Conservation (phyloP, 2,113 vertebrate genomes). For the Cebus imitator region DNA sequence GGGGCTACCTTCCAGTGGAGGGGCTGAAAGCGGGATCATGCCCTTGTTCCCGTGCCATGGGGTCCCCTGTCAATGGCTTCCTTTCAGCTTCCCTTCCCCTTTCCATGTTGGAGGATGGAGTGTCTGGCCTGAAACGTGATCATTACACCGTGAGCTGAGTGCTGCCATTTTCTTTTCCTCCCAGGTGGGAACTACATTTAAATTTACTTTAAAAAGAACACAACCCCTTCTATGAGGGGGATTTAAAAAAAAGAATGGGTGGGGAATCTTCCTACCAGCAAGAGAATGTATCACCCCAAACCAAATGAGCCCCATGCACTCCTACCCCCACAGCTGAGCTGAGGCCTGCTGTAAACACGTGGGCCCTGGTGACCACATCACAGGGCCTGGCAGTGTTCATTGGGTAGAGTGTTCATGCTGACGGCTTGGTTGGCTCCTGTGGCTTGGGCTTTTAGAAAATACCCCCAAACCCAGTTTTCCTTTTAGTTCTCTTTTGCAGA, state of each 20-base stretch:
- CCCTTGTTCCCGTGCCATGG: accelerated
- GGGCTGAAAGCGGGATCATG: not conserved
- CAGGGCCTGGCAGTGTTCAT: not conserved
- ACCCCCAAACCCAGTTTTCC: not conserved
- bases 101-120: not conserved
- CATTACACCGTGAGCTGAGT: not conserved
- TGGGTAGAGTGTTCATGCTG: not conserved
- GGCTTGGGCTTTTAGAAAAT: not conserved
- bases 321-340: not conserved
- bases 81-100: not conserved
- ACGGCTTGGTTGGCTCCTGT: not conserved
- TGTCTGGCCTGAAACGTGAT: not conserved
- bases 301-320: not conserved
- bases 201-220: not conserved
- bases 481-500: not conserved
- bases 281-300: not conserved
- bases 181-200: not conserved
- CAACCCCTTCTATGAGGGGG: not conserved
- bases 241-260: not conserved
- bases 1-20: not conserved
- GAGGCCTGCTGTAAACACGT: not conserved
- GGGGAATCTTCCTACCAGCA: not conserved
- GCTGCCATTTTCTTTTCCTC: not conserved
- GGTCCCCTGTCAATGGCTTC: not conserved
- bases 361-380: not conserved